Evolutionary conservation across 2,113 vertebrate genomes (phyloP).

Genomic region (Lichenostomus cassidix): DNA sequence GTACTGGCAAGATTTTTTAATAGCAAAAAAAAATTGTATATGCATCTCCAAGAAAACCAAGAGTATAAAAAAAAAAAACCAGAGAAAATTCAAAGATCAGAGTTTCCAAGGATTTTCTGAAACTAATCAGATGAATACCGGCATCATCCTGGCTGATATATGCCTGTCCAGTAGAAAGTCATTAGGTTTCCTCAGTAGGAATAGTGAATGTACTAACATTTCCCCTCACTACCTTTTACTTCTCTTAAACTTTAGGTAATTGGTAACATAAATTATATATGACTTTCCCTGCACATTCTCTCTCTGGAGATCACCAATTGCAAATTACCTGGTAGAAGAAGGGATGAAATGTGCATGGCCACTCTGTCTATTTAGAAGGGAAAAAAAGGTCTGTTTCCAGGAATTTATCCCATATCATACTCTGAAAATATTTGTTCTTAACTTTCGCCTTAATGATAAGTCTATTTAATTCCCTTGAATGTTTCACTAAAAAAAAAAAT

Average conservation of each 20-base stretch:
- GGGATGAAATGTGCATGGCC: background rate
- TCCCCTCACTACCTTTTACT: background rate
- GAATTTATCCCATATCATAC: background rate
- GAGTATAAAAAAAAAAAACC: background rate
- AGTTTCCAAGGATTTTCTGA: background rate
- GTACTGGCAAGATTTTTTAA: background rate
- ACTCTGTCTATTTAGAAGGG: background rate
- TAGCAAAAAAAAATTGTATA: background rate
- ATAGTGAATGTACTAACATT: background rate
- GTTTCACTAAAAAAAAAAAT: background rate
- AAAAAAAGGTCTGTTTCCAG: background rate
- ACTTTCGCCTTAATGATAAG: background rate
- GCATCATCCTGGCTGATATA: background rate
- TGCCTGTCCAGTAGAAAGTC: background rate
- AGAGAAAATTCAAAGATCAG: background rate
- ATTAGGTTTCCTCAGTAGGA: background rate
- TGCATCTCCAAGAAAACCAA: background rate
- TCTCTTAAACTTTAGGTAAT: background rate
- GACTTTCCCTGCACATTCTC: background rate
- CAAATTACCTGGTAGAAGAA: background rate
- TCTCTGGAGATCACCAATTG: background rate
- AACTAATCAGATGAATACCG: background rate
- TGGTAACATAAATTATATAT: background rate
- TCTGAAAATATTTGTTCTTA: background rate
- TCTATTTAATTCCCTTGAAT: background rate